Conservation (phyloP, 2,113 vertebrate species). For the Etheostoma spectabile region DNA sequence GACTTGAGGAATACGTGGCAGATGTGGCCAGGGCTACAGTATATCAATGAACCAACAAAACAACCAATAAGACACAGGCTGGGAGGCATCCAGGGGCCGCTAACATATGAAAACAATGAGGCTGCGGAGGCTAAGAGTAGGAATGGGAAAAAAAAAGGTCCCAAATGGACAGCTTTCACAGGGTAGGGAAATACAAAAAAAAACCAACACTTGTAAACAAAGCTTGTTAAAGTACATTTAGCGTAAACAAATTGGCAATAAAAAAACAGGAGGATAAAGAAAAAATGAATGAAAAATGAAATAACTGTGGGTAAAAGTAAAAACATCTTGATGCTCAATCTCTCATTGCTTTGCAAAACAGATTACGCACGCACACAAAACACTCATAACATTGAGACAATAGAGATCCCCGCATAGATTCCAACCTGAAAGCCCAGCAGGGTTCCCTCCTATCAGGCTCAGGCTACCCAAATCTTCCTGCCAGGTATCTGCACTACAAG, state of each 20-base stretch:
- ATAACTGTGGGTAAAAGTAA: conserved; percentile 38
- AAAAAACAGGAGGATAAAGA: conserved; percentile 34
- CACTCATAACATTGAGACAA: conserved; percentile 6
- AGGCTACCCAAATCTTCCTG: conserved; percentile 34
- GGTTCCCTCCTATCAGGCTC: conserved; percentile 23
- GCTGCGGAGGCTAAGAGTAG: neutral
- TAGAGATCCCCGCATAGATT: conserved; percentile 68
- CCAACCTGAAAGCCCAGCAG: conserved; percentile 60
- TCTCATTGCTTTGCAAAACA: conserved; percentile 68
- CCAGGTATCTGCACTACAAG: conserved; percentile 27
- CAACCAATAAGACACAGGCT: conserved; percentile 8
- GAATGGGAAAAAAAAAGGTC: conserved; percentile 6
- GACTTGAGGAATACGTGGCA: conserved; percentile 31
- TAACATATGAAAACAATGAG: neutral
- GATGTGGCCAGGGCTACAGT: conserved; percentile 24
- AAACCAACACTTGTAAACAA: conserved; percentile 52
- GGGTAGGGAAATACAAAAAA: conserved; percentile 1
- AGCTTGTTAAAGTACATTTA: conserved; percentile 36
- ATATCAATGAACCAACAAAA: conserved; percentile 11
- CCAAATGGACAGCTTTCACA: conserved; percentile 5
- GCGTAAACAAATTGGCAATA: conserved; percentile 44
- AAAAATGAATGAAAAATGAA: conserved; percentile 5
- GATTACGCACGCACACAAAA: conserved; percentile 33
- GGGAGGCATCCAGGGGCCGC: neutral
- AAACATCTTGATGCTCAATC: conserved; percentile 53